Base-by-base conservation (phyloP, 2,797 vertebrate genomes). In the Acanthopagrus latus region DNA sequence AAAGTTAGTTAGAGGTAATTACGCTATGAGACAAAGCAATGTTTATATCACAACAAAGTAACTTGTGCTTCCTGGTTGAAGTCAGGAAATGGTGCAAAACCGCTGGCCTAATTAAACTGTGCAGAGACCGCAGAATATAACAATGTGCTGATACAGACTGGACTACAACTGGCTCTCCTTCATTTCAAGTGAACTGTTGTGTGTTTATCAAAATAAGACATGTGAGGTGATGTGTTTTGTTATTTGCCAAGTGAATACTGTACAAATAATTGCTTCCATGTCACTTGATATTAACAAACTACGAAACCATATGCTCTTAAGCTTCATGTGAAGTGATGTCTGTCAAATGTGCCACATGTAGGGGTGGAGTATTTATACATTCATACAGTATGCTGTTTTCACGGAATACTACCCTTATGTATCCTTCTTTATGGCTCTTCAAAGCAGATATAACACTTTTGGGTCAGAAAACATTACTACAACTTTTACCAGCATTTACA, bases 1-100 rank as follows among this genome's bases (percentile, higher is more conserved):
- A 66, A 47, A 56, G 44, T 25, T n/a, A 62, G 58, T 2, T 48
- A 52, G 50, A 38, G 21, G 25, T 29, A 0, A n/a, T 64, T 55
- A 14, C 29, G 18, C 50, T 16, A 2, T 12, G 2, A 33, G 56
- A 25, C 48, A 58, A 20, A 68, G n/a, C 16, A n/a, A 55, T 21
- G 55, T 64, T 72, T 71, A 8, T 18, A 51, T 75, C 11, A 55
- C 10, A 64, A 29, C 0, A 1, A 16, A 3, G 47, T 41, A 33
- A 56, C 20, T 14, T 48, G 9, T 2, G 43, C 46, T 57, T 67
- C 9, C 48, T 64, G 25, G 17, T 6, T 55, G 29, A 66, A 64
- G 56, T 63, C 11, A 43, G 67, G 55, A 85, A 79, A 71, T 38
- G 23, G 29, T 41, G 54, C 20, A 58, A 48, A 33, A 27, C 14